These are phyloP conservation scores for Drosophila picticornis DNA, from an alignment of 2,888 invertebrate genomes.

Conservation along the genomic window DNA sequence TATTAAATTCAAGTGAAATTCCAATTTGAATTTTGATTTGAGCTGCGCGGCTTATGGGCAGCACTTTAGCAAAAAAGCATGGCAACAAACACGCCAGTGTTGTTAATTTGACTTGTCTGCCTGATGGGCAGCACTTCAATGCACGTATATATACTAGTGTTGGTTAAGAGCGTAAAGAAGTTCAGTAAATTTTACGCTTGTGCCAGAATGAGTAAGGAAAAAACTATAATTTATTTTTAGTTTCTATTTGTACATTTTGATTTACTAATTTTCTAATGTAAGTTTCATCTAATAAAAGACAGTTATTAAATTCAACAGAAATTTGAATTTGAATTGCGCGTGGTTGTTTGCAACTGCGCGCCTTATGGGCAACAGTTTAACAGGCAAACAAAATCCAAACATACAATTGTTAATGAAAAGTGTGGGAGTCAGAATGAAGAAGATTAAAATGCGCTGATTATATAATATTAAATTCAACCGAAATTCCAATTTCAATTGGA, in stretches of 20 bases:
- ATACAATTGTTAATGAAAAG: too few relatives aligned
- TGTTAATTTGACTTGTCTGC: neutral
- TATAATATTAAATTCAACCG: conserved; percentile 24
- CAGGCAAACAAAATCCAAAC: too few relatives aligned
- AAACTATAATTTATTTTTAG: neutral
- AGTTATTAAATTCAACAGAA: too few relatives aligned
- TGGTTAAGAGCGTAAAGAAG: neutral
- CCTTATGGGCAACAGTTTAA: neutral
- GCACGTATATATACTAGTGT: neutral
- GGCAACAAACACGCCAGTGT: neutral
- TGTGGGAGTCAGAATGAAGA: neutral
- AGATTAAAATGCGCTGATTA: conserved; percentile 20
- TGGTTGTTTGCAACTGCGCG: neutral
- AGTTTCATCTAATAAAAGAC: too few relatives aligned
- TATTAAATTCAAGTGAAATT: conserved; percentile 20
- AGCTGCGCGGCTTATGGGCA: neutral
- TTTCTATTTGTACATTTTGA: too few relatives aligned
- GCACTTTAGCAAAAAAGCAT: neutral
- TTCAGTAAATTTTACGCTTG: neutral
- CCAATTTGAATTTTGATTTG: neutral
- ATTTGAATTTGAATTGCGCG: too few relatives aligned
- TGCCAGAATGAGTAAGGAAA: neutral
- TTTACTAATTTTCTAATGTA: too few relatives aligned
- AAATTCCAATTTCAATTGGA: conserved; percentile 14
- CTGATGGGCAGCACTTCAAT: neutral